Percentiles rank a stretch among this genome's conserved stretches.
Evolutionary conservation across 2,888 invertebrate genomes (phyloP).

Genomic region (Cordilura impudica): DNA sequence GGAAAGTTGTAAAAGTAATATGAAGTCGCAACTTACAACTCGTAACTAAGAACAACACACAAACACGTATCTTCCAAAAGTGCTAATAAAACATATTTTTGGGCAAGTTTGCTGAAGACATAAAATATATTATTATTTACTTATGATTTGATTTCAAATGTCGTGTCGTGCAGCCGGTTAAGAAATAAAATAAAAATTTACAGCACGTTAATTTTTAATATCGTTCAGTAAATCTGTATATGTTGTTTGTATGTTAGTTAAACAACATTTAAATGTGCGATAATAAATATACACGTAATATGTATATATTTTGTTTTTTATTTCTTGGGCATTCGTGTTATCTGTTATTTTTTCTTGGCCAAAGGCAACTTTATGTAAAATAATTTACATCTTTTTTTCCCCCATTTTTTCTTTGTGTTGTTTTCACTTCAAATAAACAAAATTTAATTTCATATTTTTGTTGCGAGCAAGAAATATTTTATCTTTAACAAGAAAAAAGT

Average conservation of each 20-base stretch:
- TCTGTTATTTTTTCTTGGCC: slow-evolving; percentile 25
- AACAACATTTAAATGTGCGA: neutral
- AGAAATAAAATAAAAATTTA: neutral
- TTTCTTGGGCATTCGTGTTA: slow-evolving; percentile 14
- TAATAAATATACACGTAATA: neutral
- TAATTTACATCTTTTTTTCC: slow-evolving; percentile 28
- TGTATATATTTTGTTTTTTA: neutral
- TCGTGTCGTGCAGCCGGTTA: neutral
- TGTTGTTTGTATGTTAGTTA: neutral
- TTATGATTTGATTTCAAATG: slow-evolving; percentile 27
- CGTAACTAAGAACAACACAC: too few relatives aligned
- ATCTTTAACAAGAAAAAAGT: neutral
- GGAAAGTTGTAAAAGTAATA: neutral
- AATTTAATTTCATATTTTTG: slow-evolving; percentile 3
- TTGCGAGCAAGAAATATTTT: neutral
- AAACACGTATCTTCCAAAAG: neutral
- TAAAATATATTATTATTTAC: slow-evolving; percentile 10
- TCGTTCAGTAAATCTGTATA: neutral
- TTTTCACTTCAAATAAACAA: neutral
- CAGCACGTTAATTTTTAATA: slow-evolving; percentile 27
- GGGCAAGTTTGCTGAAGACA: neutral
- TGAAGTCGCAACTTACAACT: neutral
- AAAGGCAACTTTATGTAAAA: slow-evolving; percentile 28
- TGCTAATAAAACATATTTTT: slow-evolving; percentile 5
- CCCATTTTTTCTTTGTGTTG: neutral